Base-by-base conservation (phyloP, 2,888 invertebrate species). In the Diabrotica balteata region DNA sequence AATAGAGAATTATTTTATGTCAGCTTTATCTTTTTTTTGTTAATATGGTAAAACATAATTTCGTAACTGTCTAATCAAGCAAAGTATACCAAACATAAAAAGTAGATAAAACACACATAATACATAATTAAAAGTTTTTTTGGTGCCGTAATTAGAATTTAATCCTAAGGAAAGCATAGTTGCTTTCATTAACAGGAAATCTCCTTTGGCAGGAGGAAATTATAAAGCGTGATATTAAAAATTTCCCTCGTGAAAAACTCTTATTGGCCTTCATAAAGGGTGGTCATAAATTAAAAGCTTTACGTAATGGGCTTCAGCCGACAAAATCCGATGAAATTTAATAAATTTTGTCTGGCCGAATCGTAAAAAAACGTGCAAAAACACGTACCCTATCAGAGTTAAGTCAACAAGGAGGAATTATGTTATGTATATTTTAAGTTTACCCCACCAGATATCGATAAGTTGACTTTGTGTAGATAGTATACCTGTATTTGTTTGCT, bases 181-280 rank as follows among this genome's bases (percentile, higher is more conserved):
- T 58, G 59, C 59, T 59, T 59, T 65, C 59, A 65, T 65, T 65
- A 65, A 47, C 58, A 53, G 45, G 43, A 59, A 65, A 59, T 55
- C 59, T 65, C 71, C 66, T 66, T 66, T 66, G 66, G 66, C 66
- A 61, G 59, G 57, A 49, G 61, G 50, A 64, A 71, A 68, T 68
- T 71, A 71, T 68, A 63, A 53, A 59, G 63, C 50, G 60, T n/a
- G 61, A 71, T 71, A 71, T 71, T 71, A 71, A 71, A 71, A 68
- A 68, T 66, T 55, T 66, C 17, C 57, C 57, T 50, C 52, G 44
- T 17, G 49, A 50, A 61, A 66, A 67, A 69, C 50, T 57, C 53
- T 49, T 69, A 65, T 64, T 50, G 50, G 61, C 50, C 45, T 45
- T 51, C 63, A 63, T 69, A 60, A 69, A 49, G 58, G 55, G 49